Percentiles rank a stretch among this genome's conserved stretches.
Conservation (phyloP, 2,888 invertebrate species). For the Tetragnatha montana region DNA sequence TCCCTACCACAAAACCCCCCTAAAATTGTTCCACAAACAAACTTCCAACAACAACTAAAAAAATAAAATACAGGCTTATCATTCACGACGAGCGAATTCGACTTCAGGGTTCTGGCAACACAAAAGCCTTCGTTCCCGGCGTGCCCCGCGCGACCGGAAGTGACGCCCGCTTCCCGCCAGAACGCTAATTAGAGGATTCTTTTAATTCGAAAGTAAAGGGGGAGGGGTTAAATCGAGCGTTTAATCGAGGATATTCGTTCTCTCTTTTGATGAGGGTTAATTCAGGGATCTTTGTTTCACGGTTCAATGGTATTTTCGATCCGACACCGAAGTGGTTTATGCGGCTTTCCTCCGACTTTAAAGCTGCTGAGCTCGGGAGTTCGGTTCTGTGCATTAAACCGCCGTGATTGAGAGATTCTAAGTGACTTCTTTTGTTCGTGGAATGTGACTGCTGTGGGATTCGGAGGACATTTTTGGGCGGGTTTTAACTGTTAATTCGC, state of each 20-base stretch:
- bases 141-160: background rate
- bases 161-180: background rate
- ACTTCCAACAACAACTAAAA: background rate
- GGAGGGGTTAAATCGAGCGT: conserved; percentile 56
- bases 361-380: too few relatives aligned
- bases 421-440: too few relatives aligned
- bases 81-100: background rate
- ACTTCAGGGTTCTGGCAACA: background rate
- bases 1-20: background rate
- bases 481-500: too few relatives aligned
- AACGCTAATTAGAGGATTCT: background rate
- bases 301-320: conserved; percentile 26
- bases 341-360: background rate
- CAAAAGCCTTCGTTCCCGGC: background rate
- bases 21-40: background rate
- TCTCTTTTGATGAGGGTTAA: conserved; percentile 40
- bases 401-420: too few relatives aligned
- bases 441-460: too few relatives aligned
- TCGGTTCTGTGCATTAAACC: too few relatives aligned
- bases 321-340: background rate
- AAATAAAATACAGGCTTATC: background rate
- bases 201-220: background rate
- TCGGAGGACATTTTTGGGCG: too few relatives aligned
- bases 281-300: conserved; percentile 49
- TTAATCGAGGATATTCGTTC: conserved; percentile 58